These are phyloP conservation scores for Deilephila elpenor DNA, from an alignment of 2,888 invertebrate species.

Conservation along the genomic window DNA sequence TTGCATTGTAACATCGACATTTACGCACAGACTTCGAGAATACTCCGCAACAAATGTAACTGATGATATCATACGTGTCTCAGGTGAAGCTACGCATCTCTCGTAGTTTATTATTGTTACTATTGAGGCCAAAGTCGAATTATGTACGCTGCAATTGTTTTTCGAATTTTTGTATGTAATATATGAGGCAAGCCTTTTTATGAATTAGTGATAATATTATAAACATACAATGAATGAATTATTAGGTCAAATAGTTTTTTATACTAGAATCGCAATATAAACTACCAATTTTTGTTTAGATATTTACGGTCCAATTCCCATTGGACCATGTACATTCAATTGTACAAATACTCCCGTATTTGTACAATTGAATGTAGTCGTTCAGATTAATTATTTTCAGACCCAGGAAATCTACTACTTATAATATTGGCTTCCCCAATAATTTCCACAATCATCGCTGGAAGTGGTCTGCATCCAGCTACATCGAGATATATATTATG, in stretches of 20 bases:
- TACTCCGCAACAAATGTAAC: slow-evolving; percentile 10
- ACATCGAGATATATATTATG: too few relatives aligned
- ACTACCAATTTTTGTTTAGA: neutral
- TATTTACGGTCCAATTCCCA: too few relatives aligned
- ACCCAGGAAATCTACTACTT: too few relatives aligned
- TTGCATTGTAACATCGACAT: slow-evolving; percentile 23
- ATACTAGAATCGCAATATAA: neutral
- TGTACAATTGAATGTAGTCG: too few relatives aligned
- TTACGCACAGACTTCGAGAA: slow-evolving; percentile 15
- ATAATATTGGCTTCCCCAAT: too few relatives aligned
- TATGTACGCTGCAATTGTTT: neutral
- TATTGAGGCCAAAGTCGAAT: neutral
- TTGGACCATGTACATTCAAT: too few relatives aligned
- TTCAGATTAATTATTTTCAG: too few relatives aligned
- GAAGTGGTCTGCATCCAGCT: too few relatives aligned
- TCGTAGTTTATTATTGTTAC: neutral
- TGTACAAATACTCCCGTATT: too few relatives aligned
- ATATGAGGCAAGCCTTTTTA: neutral
- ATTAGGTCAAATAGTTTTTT: neutral
- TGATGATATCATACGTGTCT: slow-evolving; percentile 20
- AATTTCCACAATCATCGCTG: too few relatives aligned
- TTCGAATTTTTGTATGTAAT: neutral
- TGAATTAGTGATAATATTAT: neutral
- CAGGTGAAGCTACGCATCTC: neutral
- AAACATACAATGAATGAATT: neutral